Base-by-base conservation (phyloP, 2,888 invertebrate species). In the Pharmacophagus antenor region DNA sequence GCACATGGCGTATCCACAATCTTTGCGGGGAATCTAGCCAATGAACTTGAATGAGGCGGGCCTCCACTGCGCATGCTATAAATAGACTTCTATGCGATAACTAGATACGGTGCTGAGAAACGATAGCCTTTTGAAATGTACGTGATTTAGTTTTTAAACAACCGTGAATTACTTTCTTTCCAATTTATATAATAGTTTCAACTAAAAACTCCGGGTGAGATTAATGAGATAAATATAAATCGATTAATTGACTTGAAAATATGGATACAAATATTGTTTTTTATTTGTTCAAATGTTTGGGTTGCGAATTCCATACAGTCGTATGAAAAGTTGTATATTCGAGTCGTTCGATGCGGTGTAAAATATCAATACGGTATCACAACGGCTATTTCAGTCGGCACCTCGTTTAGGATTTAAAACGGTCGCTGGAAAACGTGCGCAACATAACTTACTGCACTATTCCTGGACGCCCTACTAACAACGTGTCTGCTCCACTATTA, bases 361-460 rank as follows among this genome's bases (percentile, higher is more conserved):
- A 71, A 69, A 79, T 84, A 74, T 84, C 84, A 73, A 72, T 71
- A 62, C 65, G 65, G 65, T 70, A 72, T 68, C 76, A 68, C 71
- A 71, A 71, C 63, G 77, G 77, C 85, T 88, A 88, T 89, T 89
- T 89, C 83, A 71, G 84, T 82, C 76, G 76, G 77, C 80, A 77
- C 74, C 80, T 77, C 74, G 10, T 21, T 21, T 31, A 82, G 85
- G 82, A 88, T 88, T 84, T 82, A 82, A 83, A 79, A 79, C 85
- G 84, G 73, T 80, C 78, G 79, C 87, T 88, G 88, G 86, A 88
- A 84, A 80, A 85, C 80, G 78, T 80, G 84, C 80, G 79, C 78
- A 78, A 82, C 80, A 77, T 79, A 44, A 82, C 81, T 76, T 21
- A 48, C 52, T 58, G 72, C 71, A 77, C 82, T 89, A 89, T 89